Conservation (phyloP, 2,888 invertebrate species). For the Tiliacea aurago region DNA sequence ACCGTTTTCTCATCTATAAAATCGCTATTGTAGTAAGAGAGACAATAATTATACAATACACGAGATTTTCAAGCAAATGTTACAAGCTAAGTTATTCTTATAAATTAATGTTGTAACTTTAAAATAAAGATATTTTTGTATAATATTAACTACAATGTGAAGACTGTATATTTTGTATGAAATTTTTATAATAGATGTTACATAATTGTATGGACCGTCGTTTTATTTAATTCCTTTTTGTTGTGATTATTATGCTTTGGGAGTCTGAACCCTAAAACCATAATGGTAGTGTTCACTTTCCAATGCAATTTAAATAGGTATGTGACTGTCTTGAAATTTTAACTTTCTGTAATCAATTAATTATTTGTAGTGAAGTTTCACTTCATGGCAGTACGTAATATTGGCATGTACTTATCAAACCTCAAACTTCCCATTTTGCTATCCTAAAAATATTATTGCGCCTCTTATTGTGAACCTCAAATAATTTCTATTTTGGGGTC, state of each 20-base stretch:
- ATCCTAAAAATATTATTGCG: no score
- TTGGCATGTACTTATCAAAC: no score
- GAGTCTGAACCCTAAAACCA: background rate
- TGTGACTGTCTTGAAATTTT: background rate
- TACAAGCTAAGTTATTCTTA: background rate
- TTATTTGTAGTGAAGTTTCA: background rate
- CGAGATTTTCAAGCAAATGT: background rate
- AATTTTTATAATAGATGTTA: conserved; percentile 70
- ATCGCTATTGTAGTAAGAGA: background rate
- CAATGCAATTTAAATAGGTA: background rate
- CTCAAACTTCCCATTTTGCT: no score
- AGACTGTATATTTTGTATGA: conserved; percentile 89
- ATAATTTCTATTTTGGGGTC: no score
- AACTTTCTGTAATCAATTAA: background rate
- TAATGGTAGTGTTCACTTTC: background rate
- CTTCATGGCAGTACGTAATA: no score
- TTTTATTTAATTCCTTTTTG: conserved; percentile 36
- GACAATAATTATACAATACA: background rate
- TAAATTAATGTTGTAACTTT: conserved; percentile 11
- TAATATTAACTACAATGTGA: conserved; percentile 72
- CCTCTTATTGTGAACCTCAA: no score
- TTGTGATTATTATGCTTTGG: background rate
- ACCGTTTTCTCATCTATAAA: background rate
- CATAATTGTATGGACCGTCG: conserved; percentile 42
- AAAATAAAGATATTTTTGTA: conserved; percentile 75